A percentile compares a stretch with the other conserved stretches of the same genome.
Evolutionary conservation across 2,888 invertebrate genomes (phyloP).

Genomic region (Petrolisthes manimaculis): DNA sequence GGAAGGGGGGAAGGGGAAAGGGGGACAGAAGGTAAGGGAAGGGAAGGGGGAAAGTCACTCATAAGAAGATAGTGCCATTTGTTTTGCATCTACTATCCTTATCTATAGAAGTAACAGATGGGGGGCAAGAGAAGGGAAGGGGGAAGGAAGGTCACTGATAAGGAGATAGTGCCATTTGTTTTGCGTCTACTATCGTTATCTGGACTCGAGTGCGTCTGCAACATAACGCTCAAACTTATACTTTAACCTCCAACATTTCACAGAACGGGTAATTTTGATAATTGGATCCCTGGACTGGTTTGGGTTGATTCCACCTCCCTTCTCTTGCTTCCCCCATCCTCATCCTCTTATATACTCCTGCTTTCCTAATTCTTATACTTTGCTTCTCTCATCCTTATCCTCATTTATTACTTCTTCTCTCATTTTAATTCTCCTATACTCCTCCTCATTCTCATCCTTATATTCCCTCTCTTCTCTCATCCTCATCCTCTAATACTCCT

Average conservation of each 20-base stretch:
- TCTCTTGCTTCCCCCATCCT: constrained; percentile 10
- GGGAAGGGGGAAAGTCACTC: too few relatives aligned
- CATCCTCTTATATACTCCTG: constrained; percentile 9
- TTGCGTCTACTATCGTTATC: neutral
- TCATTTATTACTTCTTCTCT: neutral
- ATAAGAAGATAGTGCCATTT: too few relatives aligned
- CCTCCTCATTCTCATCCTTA: neutral
- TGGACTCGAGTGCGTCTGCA: neutral
- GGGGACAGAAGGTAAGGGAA: too few relatives aligned
- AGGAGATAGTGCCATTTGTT: too few relatives aligned
- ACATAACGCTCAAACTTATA: neutral
- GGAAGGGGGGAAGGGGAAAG: too few relatives aligned
- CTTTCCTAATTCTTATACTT: neutral
- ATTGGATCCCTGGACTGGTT: constrained; percentile 28
- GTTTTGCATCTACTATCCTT: too few relatives aligned
- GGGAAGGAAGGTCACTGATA: too few relatives aligned
- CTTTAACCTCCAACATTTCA: constrained; percentile 19
- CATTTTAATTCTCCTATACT: neutral
- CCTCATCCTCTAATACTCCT: neutral
- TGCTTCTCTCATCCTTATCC: neutral
- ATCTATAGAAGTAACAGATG: too few relatives aligned
- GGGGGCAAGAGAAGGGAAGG: too few relatives aligned
- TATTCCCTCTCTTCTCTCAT: neutral
- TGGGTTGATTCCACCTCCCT: neutral
- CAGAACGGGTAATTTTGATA: constrained; percentile 33